Evolutionary conservation across 2,797 vertebrate species (phyloP).

Genomic region (Neosalanx taihuensis): DNA sequence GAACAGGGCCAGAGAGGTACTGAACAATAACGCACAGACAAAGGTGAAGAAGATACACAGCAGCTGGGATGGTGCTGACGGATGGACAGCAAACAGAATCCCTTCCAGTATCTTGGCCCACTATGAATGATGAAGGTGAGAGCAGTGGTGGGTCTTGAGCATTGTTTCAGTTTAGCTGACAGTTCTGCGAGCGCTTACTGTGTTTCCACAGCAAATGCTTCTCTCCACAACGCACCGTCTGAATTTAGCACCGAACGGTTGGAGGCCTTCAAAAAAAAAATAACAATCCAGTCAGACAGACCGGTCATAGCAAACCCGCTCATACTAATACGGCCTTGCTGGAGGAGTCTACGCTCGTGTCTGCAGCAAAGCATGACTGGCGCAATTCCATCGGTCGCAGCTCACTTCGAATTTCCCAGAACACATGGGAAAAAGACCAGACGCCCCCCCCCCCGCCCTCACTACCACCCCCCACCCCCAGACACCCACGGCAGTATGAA

Average conservation of each 20-base stretch:
- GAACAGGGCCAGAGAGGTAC: not conserved
- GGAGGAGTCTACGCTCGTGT: not conserved
- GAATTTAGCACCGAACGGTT: no score
- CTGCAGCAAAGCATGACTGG: not conserved
- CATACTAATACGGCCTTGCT: no score
- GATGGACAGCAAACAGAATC: not conserved
- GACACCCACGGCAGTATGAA: constrained; percentile 21
- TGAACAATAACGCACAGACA: not conserved
- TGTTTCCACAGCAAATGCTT: no score
- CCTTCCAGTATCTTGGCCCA: not conserved
- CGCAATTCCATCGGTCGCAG: not conserved
- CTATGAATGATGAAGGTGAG: not conserved
- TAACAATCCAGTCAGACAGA: no score
- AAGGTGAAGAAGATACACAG: not conserved
- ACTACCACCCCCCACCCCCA: constrained; percentile 3
- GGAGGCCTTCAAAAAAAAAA: no score
- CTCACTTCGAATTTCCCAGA: constrained; percentile 51
- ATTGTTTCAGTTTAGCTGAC: no score
- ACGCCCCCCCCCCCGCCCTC: constrained; percentile 29
- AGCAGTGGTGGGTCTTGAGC: not conserved
- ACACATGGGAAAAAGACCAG: constrained; percentile 43
- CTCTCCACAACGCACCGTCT: no score
- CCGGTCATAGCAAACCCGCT: no score
- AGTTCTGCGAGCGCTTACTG: no score
- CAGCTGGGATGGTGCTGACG: not conserved